Base-by-base conservation (phyloP, 2,888 invertebrate genomes). In the Drosophila lutescens region DNA sequence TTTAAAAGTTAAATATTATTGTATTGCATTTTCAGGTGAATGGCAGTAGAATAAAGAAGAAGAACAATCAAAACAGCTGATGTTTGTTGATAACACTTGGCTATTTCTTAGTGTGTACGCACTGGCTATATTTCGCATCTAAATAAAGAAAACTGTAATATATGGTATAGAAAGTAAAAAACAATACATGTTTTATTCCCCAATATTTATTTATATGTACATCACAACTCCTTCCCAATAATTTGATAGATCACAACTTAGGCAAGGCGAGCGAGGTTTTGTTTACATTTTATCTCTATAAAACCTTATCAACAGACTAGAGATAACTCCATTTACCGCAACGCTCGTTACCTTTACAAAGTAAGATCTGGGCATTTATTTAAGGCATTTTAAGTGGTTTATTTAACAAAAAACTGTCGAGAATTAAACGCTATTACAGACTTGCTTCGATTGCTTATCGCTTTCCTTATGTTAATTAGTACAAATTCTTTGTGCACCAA, bases 351-450 rank as follows among this genome's bases (percentile, higher is more conserved):
- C 8, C 8, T 30, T 8, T 30, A 30, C 8, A 8, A 30, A 8
- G 8, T 26, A 26, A 26, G 5, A 6, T 26, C 5, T 5, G 2
- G 6, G 77, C 87, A 61, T 90, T 89, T 75, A 71, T 78, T 69
- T 89, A 65, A 83, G 76, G 55, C 67, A 74, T 65, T 69, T 63
- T 51, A 10, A 49, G 36, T 50, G 32, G 36, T 59, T 71, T 54
- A 53, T 58, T 65, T 20, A 57, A 36, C 26, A 32, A 58, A 70
- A 26, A 26, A 26, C 6, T n/a, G 1, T 66, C 43, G 50, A 66
- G 36, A 65, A 67, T 17, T 40, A 68, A 13, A 51, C 15, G 34
- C 32, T 66, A 55, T 26, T 32, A 40, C 66, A 73, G 50, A 43
- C 61, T 69, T 36, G 4, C 15, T 38, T 44, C 12, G 38, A 58